Conservation (phyloP, 2,888 invertebrate genomes). For the Latrodectus elegans region DNA sequence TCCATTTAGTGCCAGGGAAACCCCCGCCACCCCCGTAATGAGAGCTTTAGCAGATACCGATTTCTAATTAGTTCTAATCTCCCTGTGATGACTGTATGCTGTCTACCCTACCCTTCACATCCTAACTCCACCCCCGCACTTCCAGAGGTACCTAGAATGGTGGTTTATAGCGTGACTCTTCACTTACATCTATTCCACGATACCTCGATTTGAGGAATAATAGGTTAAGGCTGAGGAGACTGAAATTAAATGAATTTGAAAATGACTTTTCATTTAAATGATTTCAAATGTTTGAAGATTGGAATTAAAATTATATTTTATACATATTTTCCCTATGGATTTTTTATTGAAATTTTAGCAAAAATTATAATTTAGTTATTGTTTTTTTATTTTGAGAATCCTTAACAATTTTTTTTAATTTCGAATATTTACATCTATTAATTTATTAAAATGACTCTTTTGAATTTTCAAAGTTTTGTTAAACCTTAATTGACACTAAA, state of each 20-base stretch:
- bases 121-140: background rate
- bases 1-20: slow-evolving; percentile 19
- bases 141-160: background rate
- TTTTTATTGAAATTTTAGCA: too few relatives aligned
- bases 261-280: too few relatives aligned
- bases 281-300: too few relatives aligned
- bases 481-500: too few relatives aligned
- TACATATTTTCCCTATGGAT: too few relatives aligned
- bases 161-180: background rate
- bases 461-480: too few relatives aligned
- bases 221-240: background rate
- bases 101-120: background rate
- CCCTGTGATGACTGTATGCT: background rate
- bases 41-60: slow-evolving; percentile 18
- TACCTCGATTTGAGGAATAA: background rate
- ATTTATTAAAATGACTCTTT: too few relatives aligned
- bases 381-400: too few relatives aligned
- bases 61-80: slow-evolving; percentile 49
- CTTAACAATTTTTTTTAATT: too few relatives aligned
- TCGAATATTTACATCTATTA: too few relatives aligned
- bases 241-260: background rate
- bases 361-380: too few relatives aligned
- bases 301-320: too few relatives aligned
- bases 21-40: background rate
- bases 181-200: background rate